phyloP scores from a whole-genome alignment of 2,888 invertebrate species.

The Apamea anceps region DNA sequence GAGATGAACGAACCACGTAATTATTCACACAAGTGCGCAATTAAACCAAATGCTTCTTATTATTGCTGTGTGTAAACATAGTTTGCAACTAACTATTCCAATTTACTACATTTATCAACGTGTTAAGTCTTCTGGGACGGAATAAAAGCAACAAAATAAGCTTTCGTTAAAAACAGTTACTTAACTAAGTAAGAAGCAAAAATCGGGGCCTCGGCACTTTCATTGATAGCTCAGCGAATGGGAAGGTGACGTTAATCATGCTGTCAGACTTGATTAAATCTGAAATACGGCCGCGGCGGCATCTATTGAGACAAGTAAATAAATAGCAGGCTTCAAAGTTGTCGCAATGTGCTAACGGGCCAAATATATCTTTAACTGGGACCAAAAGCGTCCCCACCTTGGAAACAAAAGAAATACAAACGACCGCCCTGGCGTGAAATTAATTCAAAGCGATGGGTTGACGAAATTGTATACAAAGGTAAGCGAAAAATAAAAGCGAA shows the following conservation, averaged over 20 bases:
- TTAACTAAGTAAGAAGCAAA: conserved; percentile 69
- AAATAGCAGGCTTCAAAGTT: conserved; percentile 86
- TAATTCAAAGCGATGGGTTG: conserved; percentile 87
- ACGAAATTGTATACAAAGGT: conserved; percentile 86
- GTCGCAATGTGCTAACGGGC: conserved; percentile 86
- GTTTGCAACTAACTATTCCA: conserved; percentile 51
- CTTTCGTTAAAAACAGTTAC: conserved; percentile 69
- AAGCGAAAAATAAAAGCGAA: conserved; percentile 84
- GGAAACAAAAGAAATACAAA: conserved; percentile 87
- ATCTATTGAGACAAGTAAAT: conserved; percentile 86
- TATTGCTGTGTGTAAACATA: conserved; percentile 60
- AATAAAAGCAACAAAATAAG: conserved; percentile 57
- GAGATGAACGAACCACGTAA: conserved; percentile 77
- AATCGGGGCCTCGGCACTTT: conserved; percentile 74
- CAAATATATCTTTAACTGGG: conserved; percentile 84
- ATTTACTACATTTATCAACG: conserved; percentile 55
- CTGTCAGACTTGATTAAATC: conserved; percentile 87
- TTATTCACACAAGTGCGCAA: conserved; percentile 70
- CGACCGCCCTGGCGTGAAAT: conserved; percentile 84
- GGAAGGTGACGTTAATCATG: conserved; percentile 85
- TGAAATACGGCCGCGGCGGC: conserved; percentile 84
- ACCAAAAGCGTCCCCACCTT: conserved; percentile 81
- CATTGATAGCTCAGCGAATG: conserved; percentile 79
- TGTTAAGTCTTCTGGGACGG: conserved; percentile 39
- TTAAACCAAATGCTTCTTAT: conserved; percentile 61